Evolutionary conservation across 2,888 invertebrate genomes (phyloP), one percentile per base, ranked within the genome.

Genomic region (Melipona bicolor): DNA sequence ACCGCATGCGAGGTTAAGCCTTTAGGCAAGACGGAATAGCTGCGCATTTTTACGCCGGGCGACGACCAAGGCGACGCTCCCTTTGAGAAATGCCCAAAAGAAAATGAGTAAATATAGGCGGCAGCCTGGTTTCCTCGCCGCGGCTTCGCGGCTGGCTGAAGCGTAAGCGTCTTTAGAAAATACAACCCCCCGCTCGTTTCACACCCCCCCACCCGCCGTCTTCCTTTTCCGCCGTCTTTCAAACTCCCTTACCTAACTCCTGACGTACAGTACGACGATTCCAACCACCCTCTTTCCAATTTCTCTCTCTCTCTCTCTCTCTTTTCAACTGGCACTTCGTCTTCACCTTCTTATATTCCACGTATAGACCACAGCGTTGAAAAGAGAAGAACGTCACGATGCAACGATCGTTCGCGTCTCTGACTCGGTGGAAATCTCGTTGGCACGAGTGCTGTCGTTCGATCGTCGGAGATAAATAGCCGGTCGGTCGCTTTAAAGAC

Each of bases 101-200:
- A 89, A 89, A 89, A 89, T 86, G 89, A 89, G 89, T 89, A 86
- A 89, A 89, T 89, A 89, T 86, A 89, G 79, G 83, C 83, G 81
- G 80, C 75, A 65, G 78, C 79, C 81, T 73, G 77, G 69, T 79
- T 84, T 75, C 78, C 81, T 81, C 81, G 69, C 56, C 80, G 83
- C 71, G 87, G 83, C 79, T 85, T 85, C 81, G 88, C 81, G 88
- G 83, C 79, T 83, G 88, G 83, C 87, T 84, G 88, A 88, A 84
- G 89, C 87, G 89, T 83, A 81, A 88, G 88, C 88, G 79, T 88
- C 88, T 89, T 89, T 89, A 88, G 88, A 89, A 86, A 89, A 84
- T 84, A 83, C 89, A 88, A 86, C 75, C 32, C 79, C 77, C 19
- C 61, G 24, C 62, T 62, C 73, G n/a, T 36, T 24, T 24, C 59